Base-by-base conservation (phyloP, 2,888 invertebrate species). In the Aphidius colemani region DNA sequence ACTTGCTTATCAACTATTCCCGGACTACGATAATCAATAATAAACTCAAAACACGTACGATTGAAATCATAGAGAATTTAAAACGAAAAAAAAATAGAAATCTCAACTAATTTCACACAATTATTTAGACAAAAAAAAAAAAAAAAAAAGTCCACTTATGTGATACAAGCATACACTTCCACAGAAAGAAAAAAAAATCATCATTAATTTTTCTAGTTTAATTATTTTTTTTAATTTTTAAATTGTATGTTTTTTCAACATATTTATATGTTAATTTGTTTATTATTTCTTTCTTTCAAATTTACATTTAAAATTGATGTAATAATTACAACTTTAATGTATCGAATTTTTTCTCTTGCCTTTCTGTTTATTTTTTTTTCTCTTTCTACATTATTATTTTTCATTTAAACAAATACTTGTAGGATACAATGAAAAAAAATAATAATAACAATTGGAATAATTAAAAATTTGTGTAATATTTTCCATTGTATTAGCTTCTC, bases 401-500 rank as follows among this genome's bases (percentile, higher is more conserved):
- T 18, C 2, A 18, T 18, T 18, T 18, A 2, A 18, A 18, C 2
- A 18, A 18, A 18, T 18, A 18, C 13, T 18, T 18, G 13, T 18
- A 18, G 13, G 13, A 18, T 18, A 18, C 2, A 13, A 51, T 41
- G 55, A 66, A 59, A 56, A 11, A 48, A 56, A 56, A 30, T 53
- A 51, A 53, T 40, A 50, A 48, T 5, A 30, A 30, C 0, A 30
- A 30, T 30, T 30, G 30, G 5, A 30, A 30, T 30, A 30, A 30
- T 30, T 30, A 30, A 30, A 30, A 30, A 30, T 30, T 30, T 4
- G 4, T 30, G 30, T 30, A 59, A 18, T n/a, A 41, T 64, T 64
- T 78, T 75, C 72, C 75, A 75, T 76, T 80, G 74, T 80, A 78
- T 74, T 75, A 73, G 77, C 73, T 75, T 77, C 74, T 76, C 71